Evolutionary conservation across 1,140 invertebrate species (phyloP).

Genomic region (Neodiprion fabricii): DNA sequence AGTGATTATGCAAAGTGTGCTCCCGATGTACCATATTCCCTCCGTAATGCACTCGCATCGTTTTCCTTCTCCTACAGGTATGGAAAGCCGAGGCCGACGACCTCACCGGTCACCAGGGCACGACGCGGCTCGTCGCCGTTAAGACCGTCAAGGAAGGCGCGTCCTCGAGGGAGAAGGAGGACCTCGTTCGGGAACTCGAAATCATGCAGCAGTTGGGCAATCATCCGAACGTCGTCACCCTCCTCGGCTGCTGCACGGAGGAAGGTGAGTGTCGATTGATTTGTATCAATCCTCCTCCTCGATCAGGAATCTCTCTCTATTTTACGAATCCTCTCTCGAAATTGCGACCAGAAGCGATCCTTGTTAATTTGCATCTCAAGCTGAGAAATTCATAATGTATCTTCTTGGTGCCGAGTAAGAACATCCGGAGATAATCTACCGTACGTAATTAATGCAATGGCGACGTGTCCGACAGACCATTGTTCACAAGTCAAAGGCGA

Average conservation of each 20-base stretch:
- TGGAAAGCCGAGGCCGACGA: slow-evolving; percentile 86
- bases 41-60: not conserved
- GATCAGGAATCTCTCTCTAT: not conserved
- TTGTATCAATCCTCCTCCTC: not conserved
- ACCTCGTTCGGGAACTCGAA: slow-evolving; percentile 76
- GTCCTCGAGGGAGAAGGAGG: slow-evolving; percentile 77
- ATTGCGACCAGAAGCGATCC: not conserved
- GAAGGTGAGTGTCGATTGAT: slow-evolving; percentile 65
- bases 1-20: not conserved
- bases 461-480: too few relatives aligned
- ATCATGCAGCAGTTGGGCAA: slow-evolving; percentile 87
- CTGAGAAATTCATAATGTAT: too few relatives aligned
- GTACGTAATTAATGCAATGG: too few relatives aligned
- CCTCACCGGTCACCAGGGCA: slow-evolving; percentile 76
- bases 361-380: too few relatives aligned
- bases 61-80: slow-evolving; percentile 60
- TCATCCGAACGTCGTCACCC: slow-evolving; percentile 85
- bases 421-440: too few relatives aligned
- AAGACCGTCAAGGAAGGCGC: slow-evolving; percentile 81
- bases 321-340: not conserved
- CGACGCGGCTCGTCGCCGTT: slow-evolving; percentile 80
- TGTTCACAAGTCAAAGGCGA: too few relatives aligned
- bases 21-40: not conserved
- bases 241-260: slow-evolving; percentile 84
- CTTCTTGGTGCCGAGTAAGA: too few relatives aligned